These are phyloP conservation scores for Apamea sordens DNA, from an alignment of 2,888 invertebrate genomes.

Conservation along the genomic window DNA sequence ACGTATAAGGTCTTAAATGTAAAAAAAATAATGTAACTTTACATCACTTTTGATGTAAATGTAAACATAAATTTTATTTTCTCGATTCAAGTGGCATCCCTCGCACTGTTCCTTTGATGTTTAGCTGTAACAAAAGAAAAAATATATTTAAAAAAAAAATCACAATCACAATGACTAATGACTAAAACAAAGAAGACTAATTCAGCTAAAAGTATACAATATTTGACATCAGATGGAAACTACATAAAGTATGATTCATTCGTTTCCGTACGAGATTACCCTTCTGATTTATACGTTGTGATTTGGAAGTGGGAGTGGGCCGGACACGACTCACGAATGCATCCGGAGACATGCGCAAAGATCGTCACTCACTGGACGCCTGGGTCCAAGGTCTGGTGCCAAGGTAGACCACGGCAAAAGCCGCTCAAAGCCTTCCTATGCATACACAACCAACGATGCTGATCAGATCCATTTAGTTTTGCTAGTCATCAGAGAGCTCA, in stretches of 20 bases:
- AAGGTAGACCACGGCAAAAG: not conserved
- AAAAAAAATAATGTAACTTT: conserved; percentile 28
- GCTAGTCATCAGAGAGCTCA: too few species aligned
- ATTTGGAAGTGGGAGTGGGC: not conserved
- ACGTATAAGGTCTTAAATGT: conserved; percentile 53
- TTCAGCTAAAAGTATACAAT: not conserved
- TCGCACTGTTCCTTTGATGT: conserved; percentile 87
- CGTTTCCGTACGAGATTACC: not conserved
- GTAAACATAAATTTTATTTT: conserved; percentile 14
- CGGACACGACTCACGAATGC: not conserved
- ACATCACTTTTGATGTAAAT: conserved; percentile 36
- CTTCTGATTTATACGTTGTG: not conserved
- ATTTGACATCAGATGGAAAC: not conserved
- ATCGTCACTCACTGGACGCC: not conserved
- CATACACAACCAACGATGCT: too few species aligned
- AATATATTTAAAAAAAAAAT: not conserved
- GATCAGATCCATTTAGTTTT: too few species aligned
- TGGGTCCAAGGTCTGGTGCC: too few species aligned
- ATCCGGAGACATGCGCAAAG: not conserved
- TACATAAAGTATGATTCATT: not conserved
- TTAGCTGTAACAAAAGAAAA: conserved; percentile 85
- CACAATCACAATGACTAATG: too few species aligned
- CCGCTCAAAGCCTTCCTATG: too few species aligned
- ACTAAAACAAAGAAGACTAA: too few species aligned
- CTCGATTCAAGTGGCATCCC: conserved; percentile 83